Evolutionary conservation across 2,888 invertebrate genomes (phyloP).

Genomic region (Malthinus flaveolus): DNA sequence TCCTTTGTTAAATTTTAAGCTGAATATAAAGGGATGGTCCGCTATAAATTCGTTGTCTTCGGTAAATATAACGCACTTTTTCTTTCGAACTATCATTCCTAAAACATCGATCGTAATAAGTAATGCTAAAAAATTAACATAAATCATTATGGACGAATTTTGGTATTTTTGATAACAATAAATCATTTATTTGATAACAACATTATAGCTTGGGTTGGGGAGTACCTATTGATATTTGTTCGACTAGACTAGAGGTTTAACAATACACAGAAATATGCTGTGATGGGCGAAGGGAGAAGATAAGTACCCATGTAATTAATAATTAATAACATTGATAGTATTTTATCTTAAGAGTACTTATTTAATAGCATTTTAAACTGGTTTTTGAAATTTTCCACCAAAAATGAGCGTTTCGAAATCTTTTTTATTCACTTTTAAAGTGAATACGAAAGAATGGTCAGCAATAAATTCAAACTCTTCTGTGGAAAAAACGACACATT

Average conservation of each 20-base stretch:
- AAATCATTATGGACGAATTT: too few relatives aligned
- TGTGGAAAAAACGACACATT: neutral
- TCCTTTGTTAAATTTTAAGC: neutral
- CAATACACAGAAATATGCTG: too few relatives aligned
- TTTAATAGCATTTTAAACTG: neutral
- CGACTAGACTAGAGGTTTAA: too few relatives aligned
- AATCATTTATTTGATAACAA: too few relatives aligned
- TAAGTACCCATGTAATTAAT: too few relatives aligned
- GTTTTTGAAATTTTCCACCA: constrained; percentile 10
- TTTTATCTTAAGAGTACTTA: neutral
- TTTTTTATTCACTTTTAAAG: constrained; percentile 30
- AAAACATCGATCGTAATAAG: too few relatives aligned
- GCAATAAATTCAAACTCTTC: constrained; percentile 1
- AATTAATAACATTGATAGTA: too few relatives aligned
- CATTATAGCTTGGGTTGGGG: too few relatives aligned
- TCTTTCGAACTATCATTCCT: neutral
- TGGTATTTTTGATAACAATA: too few relatives aligned
- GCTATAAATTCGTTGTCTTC: constrained; percentile 23
- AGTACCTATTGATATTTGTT: too few relatives aligned
- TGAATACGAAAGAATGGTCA: constrained; percentile 8
- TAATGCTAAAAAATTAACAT: too few relatives aligned
- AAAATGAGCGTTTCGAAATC: constrained; percentile 8
- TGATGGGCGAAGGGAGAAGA: too few relatives aligned
- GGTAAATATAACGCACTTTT: neutral
- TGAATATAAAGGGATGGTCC: constrained; percentile 20